A percentile compares a stretch with the other conserved stretches of the same genome.
Conservation (phyloP, 2,797 vertebrate species). For the Poecilia picta region DNA sequence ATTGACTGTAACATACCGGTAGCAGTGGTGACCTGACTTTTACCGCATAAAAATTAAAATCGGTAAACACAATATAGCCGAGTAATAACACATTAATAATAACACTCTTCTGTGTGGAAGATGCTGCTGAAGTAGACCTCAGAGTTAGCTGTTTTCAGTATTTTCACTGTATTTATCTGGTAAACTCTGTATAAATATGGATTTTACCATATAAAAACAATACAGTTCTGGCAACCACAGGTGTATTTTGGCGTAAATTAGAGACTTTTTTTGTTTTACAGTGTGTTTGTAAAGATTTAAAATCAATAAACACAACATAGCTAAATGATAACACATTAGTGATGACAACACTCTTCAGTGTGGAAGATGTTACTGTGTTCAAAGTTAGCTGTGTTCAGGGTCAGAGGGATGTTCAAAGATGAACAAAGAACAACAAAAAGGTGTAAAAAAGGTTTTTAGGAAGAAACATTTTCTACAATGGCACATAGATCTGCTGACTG, state of each 20-base stretch:
- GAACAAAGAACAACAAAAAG: not conserved
- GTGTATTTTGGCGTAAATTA: too few species aligned
- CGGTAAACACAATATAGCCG: not conserved
- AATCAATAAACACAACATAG: too few species aligned
- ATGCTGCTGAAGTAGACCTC: not conserved
- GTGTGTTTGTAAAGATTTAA: too few species aligned
- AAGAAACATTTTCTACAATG: not conserved
- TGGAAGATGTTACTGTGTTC: not conserved
- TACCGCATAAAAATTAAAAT: not conserved
- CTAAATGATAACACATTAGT: too few species aligned
- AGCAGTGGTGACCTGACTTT: too few species aligned
- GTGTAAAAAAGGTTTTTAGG: not conserved
- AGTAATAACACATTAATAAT: not conserved
- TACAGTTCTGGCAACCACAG: too few species aligned
- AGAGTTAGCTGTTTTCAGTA: not conserved
- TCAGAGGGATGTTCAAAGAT: not conserved
- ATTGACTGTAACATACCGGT: too few species aligned
- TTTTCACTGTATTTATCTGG: too few species aligned
- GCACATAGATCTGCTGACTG: not conserved
- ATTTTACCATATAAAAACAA: too few species aligned
- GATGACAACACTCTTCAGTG: too few species aligned
- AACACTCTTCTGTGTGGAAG: not conserved
- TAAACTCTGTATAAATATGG: too few species aligned
- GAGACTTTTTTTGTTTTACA: too few species aligned
- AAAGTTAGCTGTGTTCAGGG: not conserved